Evolutionary conservation across 2,113 vertebrate genomes (phyloP).

Genomic region (Corydoras maculifer): DNA sequence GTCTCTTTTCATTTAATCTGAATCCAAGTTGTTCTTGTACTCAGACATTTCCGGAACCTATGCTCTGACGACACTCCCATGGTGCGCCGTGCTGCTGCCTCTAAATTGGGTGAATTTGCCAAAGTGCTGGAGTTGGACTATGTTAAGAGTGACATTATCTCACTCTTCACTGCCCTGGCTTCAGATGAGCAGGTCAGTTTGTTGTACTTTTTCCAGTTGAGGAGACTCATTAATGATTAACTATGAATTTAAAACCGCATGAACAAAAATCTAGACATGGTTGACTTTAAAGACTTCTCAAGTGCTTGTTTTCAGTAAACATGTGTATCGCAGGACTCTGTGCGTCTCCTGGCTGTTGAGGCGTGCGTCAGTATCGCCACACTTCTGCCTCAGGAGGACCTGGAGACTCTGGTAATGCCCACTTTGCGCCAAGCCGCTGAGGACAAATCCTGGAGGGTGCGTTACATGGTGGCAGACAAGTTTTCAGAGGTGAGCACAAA

Average conservation of each 20-base stretch:
- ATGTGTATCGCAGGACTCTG: conserved; percentile 65
- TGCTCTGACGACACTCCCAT: conserved; percentile 88
- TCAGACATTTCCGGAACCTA: conserved; percentile 80
- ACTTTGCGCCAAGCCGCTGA: conserved; percentile 77
- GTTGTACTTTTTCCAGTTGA: not conserved
- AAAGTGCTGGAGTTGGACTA: conserved; percentile 71
- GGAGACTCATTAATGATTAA: not conserved
- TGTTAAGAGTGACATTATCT: conserved; percentile 86
- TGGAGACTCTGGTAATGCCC: conserved; percentile 82
- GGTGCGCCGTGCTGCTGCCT: conserved; percentile 85
- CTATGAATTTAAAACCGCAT: too few relatives aligned
- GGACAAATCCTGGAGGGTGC: conserved; percentile 89
- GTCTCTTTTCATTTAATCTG: too few relatives aligned
- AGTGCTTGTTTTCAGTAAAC: not conserved
- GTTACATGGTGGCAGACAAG: conserved; percentile 90
- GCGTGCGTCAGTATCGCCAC: conserved; percentile 85
- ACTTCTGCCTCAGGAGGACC: conserved; percentile 76
- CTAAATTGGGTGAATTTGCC: conserved; percentile 73
- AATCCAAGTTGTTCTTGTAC: not conserved
- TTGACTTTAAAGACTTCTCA: too few relatives aligned
- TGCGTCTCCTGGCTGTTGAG: conserved; percentile 81
- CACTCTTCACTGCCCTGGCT: conserved; percentile 81
- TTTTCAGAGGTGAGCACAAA: conserved; percentile 74
- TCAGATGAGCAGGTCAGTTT: conserved; percentile 82
- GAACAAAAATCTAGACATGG: too few relatives aligned